phyloP scores from a whole-genome alignment of 2,797 vertebrate genomes.

The Anas acuta region DNA sequence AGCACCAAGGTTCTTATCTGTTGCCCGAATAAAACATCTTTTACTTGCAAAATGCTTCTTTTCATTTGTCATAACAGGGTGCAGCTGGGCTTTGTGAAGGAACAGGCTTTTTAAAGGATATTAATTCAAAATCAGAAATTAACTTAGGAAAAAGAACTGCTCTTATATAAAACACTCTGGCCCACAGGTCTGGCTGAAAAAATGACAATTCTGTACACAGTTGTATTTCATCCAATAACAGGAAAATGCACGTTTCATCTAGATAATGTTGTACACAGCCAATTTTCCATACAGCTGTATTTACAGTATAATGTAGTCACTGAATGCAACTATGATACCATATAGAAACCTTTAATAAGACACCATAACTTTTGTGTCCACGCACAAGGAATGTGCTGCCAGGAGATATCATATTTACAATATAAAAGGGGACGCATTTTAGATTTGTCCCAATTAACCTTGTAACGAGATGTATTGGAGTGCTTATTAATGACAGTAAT shows the following conservation, averaged over 20 bases:
- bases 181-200: neutral
- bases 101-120: neutral
- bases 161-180: fast-evolving
- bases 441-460: slow-evolving; percentile 95
- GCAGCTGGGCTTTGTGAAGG: neutral
- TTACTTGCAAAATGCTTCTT: neutral
- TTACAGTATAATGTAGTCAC: neutral
- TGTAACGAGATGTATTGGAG: slow-evolving; percentile 89
- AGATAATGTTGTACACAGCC: neutral
- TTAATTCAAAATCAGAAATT: neutral
- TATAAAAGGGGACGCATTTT: slow-evolving; percentile 77
- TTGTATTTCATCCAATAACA: neutral
- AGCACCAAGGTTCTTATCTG: neutral
- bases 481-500: slow-evolving; percentile 91
- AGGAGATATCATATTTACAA: slow-evolving; percentile 85
- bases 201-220: neutral
- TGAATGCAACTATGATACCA: slow-evolving; percentile 38
- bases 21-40: neutral
- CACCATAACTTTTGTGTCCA: slow-evolving; percentile 59
- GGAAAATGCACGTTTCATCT: neutral
- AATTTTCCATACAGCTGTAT: neutral
- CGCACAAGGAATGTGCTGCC: slow-evolving; percentile 71
- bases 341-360: slow-evolving; percentile 55
- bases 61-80: neutral
- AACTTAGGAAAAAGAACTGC: neutral